Percentiles rank a stretch among this genome's conserved stretches.
Conservation (phyloP, 2,113 vertebrate genomes). For the Tachuris rubrigastra region DNA sequence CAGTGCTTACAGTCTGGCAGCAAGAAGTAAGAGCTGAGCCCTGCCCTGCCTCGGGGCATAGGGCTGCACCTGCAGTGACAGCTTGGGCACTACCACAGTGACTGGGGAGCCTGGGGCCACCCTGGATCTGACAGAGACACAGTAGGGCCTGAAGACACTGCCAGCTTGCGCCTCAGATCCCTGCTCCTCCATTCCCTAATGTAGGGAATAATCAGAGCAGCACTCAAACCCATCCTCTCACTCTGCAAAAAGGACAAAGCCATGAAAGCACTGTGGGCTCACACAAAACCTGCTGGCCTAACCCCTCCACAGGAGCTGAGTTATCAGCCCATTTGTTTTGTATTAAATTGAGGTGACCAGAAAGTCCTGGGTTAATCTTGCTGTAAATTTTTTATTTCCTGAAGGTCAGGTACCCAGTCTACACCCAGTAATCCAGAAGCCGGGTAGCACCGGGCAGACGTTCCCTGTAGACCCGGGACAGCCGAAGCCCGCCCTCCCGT, state of each 20-base stretch:
- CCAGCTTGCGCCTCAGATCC: background rate
- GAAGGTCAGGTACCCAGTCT: background rate
- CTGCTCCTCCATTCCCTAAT: background rate
- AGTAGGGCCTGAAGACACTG: fast-evolving
- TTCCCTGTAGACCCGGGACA: background rate
- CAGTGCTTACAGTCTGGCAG: background rate
- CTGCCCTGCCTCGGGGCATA: background rate
- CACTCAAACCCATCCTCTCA: background rate
- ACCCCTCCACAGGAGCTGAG: background rate
- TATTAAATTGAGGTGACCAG: background rate
- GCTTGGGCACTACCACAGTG: background rate
- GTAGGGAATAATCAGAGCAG: background rate
- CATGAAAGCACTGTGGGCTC: background rate
- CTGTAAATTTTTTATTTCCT: background rate
- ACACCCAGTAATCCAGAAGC: background rate
- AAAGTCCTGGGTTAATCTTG: background rate
- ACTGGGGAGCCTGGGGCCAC: background rate
- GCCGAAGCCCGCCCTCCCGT: background rate
- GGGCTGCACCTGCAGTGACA: background rate
- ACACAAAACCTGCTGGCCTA: too few species aligned
- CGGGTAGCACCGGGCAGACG: background rate
- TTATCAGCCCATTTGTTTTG: background rate
- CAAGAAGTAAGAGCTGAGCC: background rate
- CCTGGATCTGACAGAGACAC: background rate
- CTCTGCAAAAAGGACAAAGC: background rate